A percentile compares a stretch with the other conserved stretches of the same genome.
These are phyloP conservation scores for Magallana gigas DNA, from an alignment of 1,140 invertebrate species.

Conservation along the genomic window DNA sequence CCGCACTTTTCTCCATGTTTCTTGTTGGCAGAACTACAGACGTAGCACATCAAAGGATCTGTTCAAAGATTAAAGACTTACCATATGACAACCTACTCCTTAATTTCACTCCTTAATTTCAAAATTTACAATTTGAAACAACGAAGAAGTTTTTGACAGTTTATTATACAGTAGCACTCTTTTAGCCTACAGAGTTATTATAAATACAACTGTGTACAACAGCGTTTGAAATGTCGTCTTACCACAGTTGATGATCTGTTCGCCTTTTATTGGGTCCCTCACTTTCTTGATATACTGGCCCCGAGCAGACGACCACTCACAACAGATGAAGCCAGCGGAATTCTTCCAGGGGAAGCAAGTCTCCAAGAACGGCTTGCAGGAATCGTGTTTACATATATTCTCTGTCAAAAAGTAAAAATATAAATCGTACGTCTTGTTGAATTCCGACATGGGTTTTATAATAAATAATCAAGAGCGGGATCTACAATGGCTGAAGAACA, in stretches of 20 bases:
- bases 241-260: neutral
- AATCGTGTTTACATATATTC: neutral
- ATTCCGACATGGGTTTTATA: too few relatives aligned
- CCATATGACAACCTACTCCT: too few relatives aligned
- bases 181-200: too few relatives aligned
- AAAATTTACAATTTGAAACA: too few relatives aligned
- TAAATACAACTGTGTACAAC: neutral
- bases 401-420: neutral
- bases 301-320: conserved; percentile 4
- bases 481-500: too few relatives aligned
- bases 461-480: too few relatives aligned
- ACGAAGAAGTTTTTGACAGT: neutral
- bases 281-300: conserved; percentile 8
- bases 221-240: neutral
- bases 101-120: too few relatives aligned
- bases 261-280: neutral
- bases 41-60: conserved; percentile 24
- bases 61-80: neutral
- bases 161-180: neutral
- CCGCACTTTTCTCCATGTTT: neutral
- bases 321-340: neutral
- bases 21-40: conserved; percentile 3
- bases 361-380: neutral
- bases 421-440: too few relatives aligned
- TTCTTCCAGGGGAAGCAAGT: conserved; percentile 18